These are phyloP conservation scores for Tragulus kanchil DNA, from an alignment of 2,113 vertebrate genomes.

Conservation along the genomic window DNA sequence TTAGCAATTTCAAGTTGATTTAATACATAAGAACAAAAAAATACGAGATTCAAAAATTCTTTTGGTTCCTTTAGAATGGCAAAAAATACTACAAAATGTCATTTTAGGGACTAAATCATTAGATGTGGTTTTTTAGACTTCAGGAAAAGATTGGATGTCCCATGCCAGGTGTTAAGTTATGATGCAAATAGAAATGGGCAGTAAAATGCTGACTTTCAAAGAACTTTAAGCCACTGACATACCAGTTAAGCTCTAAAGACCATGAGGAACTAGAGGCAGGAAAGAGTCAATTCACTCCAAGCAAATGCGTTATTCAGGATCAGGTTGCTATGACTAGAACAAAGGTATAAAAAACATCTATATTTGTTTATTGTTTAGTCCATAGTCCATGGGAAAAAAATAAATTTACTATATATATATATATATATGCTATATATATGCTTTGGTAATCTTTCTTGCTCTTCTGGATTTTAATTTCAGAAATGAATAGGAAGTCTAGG, in stretches of 20 bases:
- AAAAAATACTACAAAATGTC: conserved; percentile 63
- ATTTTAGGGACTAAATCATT: conserved; percentile 61
- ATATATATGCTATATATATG: too few relatives aligned
- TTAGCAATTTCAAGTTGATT: conserved; percentile 79
- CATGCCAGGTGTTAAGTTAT: conserved; percentile 53
- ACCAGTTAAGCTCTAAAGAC: not conserved
- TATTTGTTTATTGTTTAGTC: not conserved
- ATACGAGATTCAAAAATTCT: conserved; percentile 72
- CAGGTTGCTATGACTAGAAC: not conserved
- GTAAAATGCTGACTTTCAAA: conserved; percentile 57
- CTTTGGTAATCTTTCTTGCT: not conserved
- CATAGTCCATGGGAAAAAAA: not conserved
- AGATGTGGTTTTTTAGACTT: conserved; percentile 54
- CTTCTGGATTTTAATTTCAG: conserved; percentile 12
- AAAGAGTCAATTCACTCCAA: not conserved
- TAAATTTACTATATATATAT: too few relatives aligned
- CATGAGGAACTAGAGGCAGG: not conserved
- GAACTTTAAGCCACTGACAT: not conserved
- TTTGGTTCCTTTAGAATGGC: conserved; percentile 60
- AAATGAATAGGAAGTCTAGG: not conserved
- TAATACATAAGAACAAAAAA: conserved; percentile 58
- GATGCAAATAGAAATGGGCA: conserved; percentile 58
- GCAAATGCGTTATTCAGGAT: not conserved
- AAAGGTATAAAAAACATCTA: not conserved
- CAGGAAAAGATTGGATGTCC: conserved; percentile 55